Evolutionary conservation across 2,888 invertebrate species (phyloP), one percentile per base, ranked within the genome.

Genomic region (Cosmorhoe ocellata): DNA sequence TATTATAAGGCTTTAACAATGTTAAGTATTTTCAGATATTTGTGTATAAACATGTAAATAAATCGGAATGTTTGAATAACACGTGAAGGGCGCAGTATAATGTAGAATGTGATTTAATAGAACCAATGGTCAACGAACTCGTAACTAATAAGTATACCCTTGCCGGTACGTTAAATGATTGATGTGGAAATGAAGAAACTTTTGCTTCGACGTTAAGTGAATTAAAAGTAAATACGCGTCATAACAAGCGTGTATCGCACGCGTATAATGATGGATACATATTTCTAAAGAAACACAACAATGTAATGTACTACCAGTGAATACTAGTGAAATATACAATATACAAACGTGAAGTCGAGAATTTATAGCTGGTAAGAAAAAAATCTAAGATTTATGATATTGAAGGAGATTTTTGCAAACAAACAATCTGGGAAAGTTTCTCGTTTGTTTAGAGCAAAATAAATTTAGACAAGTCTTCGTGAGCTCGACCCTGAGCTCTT

Each of bases 41-140:
- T n/a, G n/a, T n/a, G n/a, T n/a, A n/a, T n/a, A 57, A 43, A 34
- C 43, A 45, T 45, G 47, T 47, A 52, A 42, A 47, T 51, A 46
- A 49, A 46, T 30, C 13, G 18, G 9, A 37, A 58, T 42, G 49
- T 41, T 51, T 47, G 46, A 38, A 24, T 43, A 45, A 48, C 27
- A 55, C 56, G 56, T 58, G 58, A 60, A 60, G 58, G 60, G 47
- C 53, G 46, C 8, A 34, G 8, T 27, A 14, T 31, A 45, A 42
- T 39, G 26, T 30, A 33, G 37, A 55, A 51, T 49, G 50, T 14
- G 22, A 37, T 49, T 51, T 51, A 36, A 38, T 50, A 45, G 31
- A 32, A 44, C 39, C 43, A 38, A 41, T 49, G 58, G 50, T 11
- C 43, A 51, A 48, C 13, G 37, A 60, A 56, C 47, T 49, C 46